A percentile compares a stretch with the other conserved stretches of the same genome.
phyloP scores from a whole-genome alignment of 2,113 vertebrate species.

The Callorhinus ursinus region DNA sequence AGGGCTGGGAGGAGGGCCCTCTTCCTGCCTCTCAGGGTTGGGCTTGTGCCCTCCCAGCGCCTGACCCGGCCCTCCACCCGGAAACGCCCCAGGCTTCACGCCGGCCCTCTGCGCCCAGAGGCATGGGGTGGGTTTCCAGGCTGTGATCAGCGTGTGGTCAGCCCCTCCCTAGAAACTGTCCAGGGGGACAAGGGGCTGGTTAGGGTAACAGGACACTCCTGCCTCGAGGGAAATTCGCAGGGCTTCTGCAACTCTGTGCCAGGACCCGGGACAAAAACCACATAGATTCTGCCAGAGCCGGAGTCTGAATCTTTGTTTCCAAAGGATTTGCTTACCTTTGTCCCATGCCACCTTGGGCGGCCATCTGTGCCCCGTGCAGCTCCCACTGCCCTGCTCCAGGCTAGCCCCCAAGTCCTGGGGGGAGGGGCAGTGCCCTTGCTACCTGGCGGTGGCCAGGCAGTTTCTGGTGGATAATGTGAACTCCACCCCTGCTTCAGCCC shows the following conservation, averaged over 20 bases:
- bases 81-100: neutral
- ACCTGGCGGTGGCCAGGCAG: fast-evolving
- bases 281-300: too few relatives aligned
- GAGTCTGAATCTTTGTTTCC: neutral
- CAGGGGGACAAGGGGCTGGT: too few relatives aligned
- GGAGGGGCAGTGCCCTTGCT: neutral
- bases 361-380: neutral
- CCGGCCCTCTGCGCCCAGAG: too few relatives aligned
- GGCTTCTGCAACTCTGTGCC: neutral
- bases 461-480: neutral
- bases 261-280: fast-evolving
- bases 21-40: too few relatives aligned
- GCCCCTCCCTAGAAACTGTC: neutral
- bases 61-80: fast-evolving
- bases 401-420: neutral
- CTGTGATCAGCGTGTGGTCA: neutral
- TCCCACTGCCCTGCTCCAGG: neutral
- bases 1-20: neutral
- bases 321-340: neutral
- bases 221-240: neutral
- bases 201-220: neutral
- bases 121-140: neutral
- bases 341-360: neutral
- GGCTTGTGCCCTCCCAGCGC: neutral
- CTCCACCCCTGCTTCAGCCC: neutral